These are phyloP conservation scores for Riptortus pedestris DNA, from an alignment of 1,140 invertebrate genomes.

Conservation along the genomic window DNA sequence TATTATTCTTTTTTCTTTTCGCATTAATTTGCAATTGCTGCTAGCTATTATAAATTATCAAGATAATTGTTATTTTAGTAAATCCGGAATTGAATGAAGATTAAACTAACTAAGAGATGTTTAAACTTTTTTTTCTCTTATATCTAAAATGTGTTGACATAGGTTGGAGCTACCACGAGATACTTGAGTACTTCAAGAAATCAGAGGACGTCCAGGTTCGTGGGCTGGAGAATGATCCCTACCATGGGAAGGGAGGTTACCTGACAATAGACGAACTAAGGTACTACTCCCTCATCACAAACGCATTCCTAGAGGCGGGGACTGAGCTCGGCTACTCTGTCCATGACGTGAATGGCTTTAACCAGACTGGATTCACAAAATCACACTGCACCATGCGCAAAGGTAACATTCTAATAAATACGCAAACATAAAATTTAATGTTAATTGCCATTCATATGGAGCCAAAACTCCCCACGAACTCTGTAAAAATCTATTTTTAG, in stretches of 20 bases:
- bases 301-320: constrained; percentile 56
- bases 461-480: no score
- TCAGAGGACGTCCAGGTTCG: constrained; percentile 57
- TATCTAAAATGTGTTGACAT: constrained; percentile 27
- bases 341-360: constrained; percentile 62
- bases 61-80: no score
- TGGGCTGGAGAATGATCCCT: constrained; percentile 44
- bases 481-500: no score
- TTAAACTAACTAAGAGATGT: no score
- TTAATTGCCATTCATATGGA: no score
- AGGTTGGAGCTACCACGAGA: constrained; percentile 63
- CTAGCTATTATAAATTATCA: no score
- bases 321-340: constrained; percentile 57
- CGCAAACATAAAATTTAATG: no score
- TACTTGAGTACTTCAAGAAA: constrained; percentile 74
- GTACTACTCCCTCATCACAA: constrained; percentile 48
- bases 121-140: no score
- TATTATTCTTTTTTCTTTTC: no score
- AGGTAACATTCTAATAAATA: no score
- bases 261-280: constrained; percentile 53
- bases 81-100: no score
- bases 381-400: constrained; percentile 68
- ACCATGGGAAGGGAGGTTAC: constrained; percentile 58
- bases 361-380: constrained; percentile 58
- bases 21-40: no score